phyloP scores from a whole-genome alignment of 1,140 invertebrate genomes.

The Drosophila jambulina region DNA sequence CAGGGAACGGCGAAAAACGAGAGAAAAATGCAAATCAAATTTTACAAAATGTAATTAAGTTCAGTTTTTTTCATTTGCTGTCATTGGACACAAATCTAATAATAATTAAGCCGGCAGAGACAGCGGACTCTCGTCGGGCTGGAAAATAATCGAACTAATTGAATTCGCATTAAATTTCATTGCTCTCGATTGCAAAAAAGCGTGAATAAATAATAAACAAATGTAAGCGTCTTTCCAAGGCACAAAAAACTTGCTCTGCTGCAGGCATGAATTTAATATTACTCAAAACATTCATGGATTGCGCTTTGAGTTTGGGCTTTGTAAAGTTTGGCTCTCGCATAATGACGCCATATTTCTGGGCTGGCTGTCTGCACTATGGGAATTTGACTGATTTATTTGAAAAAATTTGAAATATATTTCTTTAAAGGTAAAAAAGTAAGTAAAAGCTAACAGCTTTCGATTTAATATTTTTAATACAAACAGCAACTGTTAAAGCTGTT shows the following conservation, averaged over 20 bases:
- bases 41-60: slow-evolving; percentile 39
- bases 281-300: neutral
- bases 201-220: slow-evolving; percentile 24
- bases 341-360: neutral
- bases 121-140: neutral
- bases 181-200: slow-evolving; percentile 3
- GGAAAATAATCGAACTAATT: slow-evolving; percentile 52
- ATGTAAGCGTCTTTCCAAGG: neutral
- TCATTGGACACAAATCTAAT: slow-evolving; percentile 30
- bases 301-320: neutral
- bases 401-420: neutral
- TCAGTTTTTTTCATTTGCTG: slow-evolving; percentile 1
- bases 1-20: neutral
- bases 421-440: too few relatives aligned
- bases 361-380: neutral
- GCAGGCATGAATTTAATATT: slow-evolving; percentile 23
- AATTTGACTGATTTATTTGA: neutral
- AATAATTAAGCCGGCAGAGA: slow-evolving; percentile 27
- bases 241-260: neutral
- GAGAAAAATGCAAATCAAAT: slow-evolving; percentile 31
- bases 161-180: slow-evolving; percentile 47
- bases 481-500: too few relatives aligned
- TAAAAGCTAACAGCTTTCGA: too few relatives aligned
- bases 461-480: too few relatives aligned
- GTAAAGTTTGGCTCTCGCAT: neutral